A percentile compares a stretch with the other conserved stretches of the same genome.
Conservation (phyloP, 2,113 vertebrate species). For the Crotalus horridus region DNA sequence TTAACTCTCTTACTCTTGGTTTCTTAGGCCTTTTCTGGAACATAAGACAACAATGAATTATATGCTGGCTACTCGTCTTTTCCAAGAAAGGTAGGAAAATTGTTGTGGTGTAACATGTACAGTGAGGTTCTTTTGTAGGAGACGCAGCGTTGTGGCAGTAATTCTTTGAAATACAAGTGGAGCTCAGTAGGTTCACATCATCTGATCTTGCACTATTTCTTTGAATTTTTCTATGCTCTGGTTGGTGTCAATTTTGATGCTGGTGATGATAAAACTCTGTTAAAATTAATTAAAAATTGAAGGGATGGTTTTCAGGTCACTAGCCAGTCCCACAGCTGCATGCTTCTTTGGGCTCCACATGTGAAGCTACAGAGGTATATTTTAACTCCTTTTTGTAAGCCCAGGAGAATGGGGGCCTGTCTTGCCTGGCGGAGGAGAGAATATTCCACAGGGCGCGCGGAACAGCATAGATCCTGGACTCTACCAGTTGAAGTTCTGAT, state of each 20-base stretch:
- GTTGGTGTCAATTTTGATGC: background rate
- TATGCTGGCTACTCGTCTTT: conserved; percentile 90
- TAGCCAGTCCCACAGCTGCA: background rate
- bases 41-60: conserved; percentile 95
- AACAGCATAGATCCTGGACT: background rate
- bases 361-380: background rate
- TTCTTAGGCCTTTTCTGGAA: conserved; percentile 82
- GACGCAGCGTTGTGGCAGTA: background rate
- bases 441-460: background rate
- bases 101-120: conserved; percentile 13
- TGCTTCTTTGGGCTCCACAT: no score
- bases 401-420: background rate
- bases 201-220: background rate
- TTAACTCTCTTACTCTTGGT: conserved; percentile 35
- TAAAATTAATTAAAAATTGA: background rate
- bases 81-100: conserved; percentile 85
- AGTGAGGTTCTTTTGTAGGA: background rate
- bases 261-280: background rate
- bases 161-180: background rate
- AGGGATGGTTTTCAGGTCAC: background rate
- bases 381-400: background rate
- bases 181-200: background rate
- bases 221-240: background rate
- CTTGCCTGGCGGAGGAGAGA: background rate
- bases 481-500: no score